Base-by-base conservation (phyloP, 2,113 vertebrate genomes). In the Arothron firmamentum region DNA sequence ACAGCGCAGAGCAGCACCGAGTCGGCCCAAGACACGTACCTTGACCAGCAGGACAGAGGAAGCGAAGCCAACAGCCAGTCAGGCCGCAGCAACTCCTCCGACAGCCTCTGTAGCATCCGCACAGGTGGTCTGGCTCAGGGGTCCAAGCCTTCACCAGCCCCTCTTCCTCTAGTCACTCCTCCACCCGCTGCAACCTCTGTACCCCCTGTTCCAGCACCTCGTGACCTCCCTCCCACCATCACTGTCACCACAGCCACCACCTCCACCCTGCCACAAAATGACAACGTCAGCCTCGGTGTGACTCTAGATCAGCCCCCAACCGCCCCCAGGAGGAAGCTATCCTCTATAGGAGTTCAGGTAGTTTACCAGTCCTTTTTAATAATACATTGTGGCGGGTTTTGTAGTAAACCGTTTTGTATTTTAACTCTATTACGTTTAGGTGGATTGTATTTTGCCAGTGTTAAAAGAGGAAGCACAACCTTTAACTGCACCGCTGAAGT, bases 1-100 rank as follows among this genome's bases (percentile, higher is more conserved):
- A 99, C 97, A 0, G 90, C 98, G 78, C 97, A 99, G 89, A 99
- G 97, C 92, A 99, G 97, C 89, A 99, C 97, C 0, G 97, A 99
- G 74, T 99, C 97, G 0, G 96, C 95, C 2, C 97, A 99, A 85
- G 97, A 99, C 90, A 94, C 91, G 59, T 98, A 98, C 80, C 90
- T 96, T 82, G 96, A 98, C 88, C 93, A 91, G 85, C 95, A 96
- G 79, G 96, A 97, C 75, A 93, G 92, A 66, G 94, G 93, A 86
- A 98, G 95, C 0, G 95, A 98, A 74, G 93, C 88, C 75, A 96
- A 95, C 74, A 96, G 97, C 92, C 97, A 99, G 71, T 98, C 97
- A 0, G 97, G 95, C 52, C 92, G 92, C 85, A 99, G 97, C 90
- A 97, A 95, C 69, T 99, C 96, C 0, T 98, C 96, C 0, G 97